These are phyloP conservation scores for Microdon myrmicae DNA, from an alignment of 2,888 invertebrate genomes.

Conservation along the genomic window DNA sequence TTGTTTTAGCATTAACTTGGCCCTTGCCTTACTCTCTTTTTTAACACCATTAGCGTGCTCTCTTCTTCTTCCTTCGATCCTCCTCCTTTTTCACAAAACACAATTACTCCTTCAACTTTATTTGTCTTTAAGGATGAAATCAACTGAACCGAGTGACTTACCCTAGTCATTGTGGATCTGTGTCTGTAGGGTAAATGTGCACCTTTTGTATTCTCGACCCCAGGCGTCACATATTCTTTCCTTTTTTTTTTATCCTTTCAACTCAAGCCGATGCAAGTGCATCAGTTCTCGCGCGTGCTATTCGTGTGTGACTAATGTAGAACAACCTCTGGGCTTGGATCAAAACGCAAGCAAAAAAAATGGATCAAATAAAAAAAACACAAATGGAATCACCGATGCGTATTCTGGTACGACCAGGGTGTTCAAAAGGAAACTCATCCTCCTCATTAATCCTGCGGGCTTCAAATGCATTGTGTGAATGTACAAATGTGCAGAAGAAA, in stretches of 20 bases:
- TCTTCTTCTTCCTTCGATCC: too few species aligned
- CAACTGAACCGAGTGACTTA: slow-evolving; percentile 23
- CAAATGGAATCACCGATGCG: slow-evolving; percentile 27
- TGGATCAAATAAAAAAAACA: too few species aligned
- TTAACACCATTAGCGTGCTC: slow-evolving; percentile 8
- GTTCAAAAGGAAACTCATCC: slow-evolving; percentile 4
- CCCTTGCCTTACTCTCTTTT: slow-evolving; percentile 32
- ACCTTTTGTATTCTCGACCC: slow-evolving; percentile 15
- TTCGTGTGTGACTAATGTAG: slow-evolving; percentile 44
- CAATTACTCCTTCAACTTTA: slow-evolving; percentile 23
- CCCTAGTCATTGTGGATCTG: slow-evolving; percentile 19
- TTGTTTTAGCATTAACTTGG: slow-evolving; percentile 15
- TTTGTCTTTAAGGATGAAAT: slow-evolving; percentile 27
- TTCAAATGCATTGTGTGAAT: slow-evolving; percentile 34
- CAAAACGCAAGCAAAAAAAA: slow-evolving; percentile 2
- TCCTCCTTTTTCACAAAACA: slow-evolving; percentile 4
- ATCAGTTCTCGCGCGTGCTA: slow-evolving; percentile 44
- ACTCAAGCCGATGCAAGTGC: slow-evolving; percentile 46
- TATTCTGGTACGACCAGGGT: slow-evolving; percentile 3
- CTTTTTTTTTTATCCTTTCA: not conserved
- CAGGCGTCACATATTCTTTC: not conserved
- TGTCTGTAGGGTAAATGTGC: slow-evolving; percentile 41
- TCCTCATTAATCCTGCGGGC: slow-evolving; percentile 12
- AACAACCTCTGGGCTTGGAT: slow-evolving; percentile 12
- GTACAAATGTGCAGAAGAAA: slow-evolving; percentile 23